A percentile compares a stretch with the other conserved stretches of the same genome.
Evolutionary conservation across 2,113 vertebrate genomes (phyloP).

Genomic region (Oreochromis aureus): DNA sequence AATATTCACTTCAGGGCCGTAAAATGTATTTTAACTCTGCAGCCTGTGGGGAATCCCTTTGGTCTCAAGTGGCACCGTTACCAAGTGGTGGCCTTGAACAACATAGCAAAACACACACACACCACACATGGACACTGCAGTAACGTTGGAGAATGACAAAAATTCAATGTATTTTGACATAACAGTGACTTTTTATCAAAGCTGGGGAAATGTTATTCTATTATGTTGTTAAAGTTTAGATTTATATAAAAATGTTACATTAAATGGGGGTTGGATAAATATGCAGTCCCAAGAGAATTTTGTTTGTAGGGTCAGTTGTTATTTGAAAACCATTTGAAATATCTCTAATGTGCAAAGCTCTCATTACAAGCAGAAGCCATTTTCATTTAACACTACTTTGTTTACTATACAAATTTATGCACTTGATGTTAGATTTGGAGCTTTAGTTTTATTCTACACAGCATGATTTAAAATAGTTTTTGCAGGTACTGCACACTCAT

Average conservation of each 20-base stretch:
- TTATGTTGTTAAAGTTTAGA: not conserved
- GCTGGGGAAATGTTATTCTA: not conserved
- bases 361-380: not conserved
- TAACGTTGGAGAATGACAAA: not conserved
- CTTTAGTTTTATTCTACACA: not conserved
- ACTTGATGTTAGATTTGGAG: not conserved
- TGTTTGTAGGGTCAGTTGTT: not conserved
- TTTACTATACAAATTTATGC: rapidly evolving
- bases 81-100: not conserved
- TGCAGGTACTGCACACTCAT: not conserved
- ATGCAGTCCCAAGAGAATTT: not conserved
- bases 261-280: not conserved
- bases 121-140: not conserved
- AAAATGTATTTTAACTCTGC: not conserved
- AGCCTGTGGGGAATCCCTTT: not conserved
- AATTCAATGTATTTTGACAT: not conserved
- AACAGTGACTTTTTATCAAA: not conserved
- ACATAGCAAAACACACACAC: not conserved
- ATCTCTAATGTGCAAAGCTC: not conserved
- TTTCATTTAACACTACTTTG: not conserved
- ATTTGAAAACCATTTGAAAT: not conserved
- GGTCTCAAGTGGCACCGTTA: not conserved
- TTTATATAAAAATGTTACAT: not conserved
- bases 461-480: not conserved
- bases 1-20: not conserved